phyloP scores from a whole-genome alignment of 2,113 vertebrate genomes.

The Helogale parvula region DNA sequence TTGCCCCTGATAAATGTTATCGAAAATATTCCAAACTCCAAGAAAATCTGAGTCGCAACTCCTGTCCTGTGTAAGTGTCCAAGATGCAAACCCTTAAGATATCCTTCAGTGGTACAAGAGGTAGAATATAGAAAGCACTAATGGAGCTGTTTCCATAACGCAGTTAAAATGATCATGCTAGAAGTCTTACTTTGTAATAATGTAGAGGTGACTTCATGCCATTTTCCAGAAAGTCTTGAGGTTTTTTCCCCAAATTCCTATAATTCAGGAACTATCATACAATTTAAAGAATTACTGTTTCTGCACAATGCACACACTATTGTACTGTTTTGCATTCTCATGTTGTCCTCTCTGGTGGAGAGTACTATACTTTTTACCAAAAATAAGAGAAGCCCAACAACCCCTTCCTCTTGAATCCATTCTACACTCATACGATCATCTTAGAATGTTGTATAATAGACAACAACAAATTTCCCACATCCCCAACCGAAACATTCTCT shows the following conservation, averaged over 20 bases:
- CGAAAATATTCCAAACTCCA: slow-evolving; percentile 59
- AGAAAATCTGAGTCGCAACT: neutral
- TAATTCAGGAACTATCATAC: slow-evolving; percentile 13
- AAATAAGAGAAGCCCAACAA: neutral
- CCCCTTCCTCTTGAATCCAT: rapidly evolving
- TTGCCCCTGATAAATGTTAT: slow-evolving; percentile 5
- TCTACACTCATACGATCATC: neutral
- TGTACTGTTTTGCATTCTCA: slow-evolving; percentile 52
- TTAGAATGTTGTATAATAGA: neutral
- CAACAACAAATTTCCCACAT: rapidly evolving
- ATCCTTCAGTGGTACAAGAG: neutral
- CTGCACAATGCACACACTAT: slow-evolving; percentile 58
- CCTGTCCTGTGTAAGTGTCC: neutral
- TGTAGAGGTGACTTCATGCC: slow-evolving; percentile 42
- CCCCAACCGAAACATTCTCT: slow-evolving; percentile 24
- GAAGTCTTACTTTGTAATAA: slow-evolving; percentile 22
- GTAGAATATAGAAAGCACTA: slow-evolving; percentile 2
- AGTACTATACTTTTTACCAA: slow-evolving; percentile 50
- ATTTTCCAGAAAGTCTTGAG: slow-evolving; percentile 24
- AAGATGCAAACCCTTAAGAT: neutral
- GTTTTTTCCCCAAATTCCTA: slow-evolving; percentile 7
- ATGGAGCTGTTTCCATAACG: slow-evolving; percentile 7
- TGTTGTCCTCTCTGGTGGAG: neutral
- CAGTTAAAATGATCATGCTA: slow-evolving; percentile 44
- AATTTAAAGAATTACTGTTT: slow-evolving; percentile 25